Percentiles rank a stretch among this genome's conserved stretches.
phyloP scores from a whole-genome alignment of 2,113 vertebrate species.

The Calidris pygmaea region DNA sequence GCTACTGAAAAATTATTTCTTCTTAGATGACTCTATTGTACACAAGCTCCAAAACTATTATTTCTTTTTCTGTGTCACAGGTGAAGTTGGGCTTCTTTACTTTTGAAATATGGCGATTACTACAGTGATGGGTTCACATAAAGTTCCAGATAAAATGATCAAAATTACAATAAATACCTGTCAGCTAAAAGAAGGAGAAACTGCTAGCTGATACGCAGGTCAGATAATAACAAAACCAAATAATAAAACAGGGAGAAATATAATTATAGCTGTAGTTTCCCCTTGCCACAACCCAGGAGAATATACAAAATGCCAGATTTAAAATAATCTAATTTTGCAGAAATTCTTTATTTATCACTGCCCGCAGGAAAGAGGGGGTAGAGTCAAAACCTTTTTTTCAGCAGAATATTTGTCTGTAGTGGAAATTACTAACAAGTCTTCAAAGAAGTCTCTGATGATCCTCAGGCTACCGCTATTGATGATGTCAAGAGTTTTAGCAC shows the following conservation, averaged over 20 bases:
- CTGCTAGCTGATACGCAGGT: background rate
- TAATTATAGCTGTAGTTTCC: background rate
- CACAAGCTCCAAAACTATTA: background rate
- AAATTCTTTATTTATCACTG: constrained; percentile 14
- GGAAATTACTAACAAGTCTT: constrained; percentile 38
- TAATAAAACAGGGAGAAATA: background rate
- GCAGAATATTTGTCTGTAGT: constrained; percentile 18
- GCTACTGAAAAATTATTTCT: background rate
- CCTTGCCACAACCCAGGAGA: background rate
- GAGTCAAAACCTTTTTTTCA: constrained; percentile 3
- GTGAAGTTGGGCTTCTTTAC: background rate
- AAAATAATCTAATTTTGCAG: background rate
- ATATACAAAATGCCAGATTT: background rate
- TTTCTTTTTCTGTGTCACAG: background rate
- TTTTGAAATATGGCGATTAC: background rate
- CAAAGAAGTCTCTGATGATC: constrained; percentile 1
- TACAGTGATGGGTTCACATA: background rate
- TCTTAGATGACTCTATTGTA: background rate
- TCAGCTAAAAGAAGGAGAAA: background rate
- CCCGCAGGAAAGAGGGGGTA: background rate
- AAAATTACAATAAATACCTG: background rate
- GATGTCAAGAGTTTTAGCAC: constrained; percentile 28
- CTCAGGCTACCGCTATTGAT: background rate
- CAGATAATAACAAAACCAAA: background rate
- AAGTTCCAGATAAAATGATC: background rate